phyloP scores from a whole-genome alignment of 2,888 invertebrate genomes.

The Oligia latruncula region DNA sequence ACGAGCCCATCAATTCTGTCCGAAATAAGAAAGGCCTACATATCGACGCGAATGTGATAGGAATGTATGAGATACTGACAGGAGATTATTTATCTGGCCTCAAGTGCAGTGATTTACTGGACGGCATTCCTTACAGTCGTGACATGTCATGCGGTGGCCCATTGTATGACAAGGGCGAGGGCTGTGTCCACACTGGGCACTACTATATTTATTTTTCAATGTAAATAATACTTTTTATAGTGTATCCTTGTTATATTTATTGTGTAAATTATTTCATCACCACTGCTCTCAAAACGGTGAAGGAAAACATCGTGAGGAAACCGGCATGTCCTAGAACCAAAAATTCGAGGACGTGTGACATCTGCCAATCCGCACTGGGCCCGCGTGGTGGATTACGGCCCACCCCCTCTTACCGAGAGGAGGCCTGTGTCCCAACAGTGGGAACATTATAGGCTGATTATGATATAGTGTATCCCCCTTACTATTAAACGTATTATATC shows the following conservation, averaged over 20 bases:
- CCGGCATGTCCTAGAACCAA: too few species aligned
- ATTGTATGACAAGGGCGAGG: slow-evolving; percentile 19
- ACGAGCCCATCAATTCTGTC: slow-evolving; percentile 60
- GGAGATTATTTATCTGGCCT: slow-evolving; percentile 59
- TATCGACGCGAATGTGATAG: slow-evolving; percentile 52
- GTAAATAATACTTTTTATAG: neutral
- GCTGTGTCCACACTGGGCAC: slow-evolving; percentile 1
- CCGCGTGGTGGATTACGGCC: too few species aligned
- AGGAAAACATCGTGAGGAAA: too few species aligned
- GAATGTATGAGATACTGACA: slow-evolving; percentile 51
- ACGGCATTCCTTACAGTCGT: slow-evolving; percentile 40
- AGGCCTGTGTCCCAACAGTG: too few species aligned
- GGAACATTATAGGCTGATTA: too few species aligned
- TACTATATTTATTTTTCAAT: neutral
- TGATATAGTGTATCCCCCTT: neutral
- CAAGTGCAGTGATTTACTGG: slow-evolving; percentile 62
- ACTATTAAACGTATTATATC: too few species aligned
- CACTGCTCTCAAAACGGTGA: too few species aligned
- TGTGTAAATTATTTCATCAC: too few species aligned
- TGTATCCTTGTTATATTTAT: neutral
- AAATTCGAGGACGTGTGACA: too few species aligned
- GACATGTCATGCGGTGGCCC: slow-evolving; percentile 42
- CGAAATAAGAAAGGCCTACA: slow-evolving; percentile 60
- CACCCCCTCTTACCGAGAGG: too few species aligned
- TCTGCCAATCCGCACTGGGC: too few species aligned